Conservation (phyloP, 1,140 invertebrate species). For the Heliconius melpomene region DNA sequence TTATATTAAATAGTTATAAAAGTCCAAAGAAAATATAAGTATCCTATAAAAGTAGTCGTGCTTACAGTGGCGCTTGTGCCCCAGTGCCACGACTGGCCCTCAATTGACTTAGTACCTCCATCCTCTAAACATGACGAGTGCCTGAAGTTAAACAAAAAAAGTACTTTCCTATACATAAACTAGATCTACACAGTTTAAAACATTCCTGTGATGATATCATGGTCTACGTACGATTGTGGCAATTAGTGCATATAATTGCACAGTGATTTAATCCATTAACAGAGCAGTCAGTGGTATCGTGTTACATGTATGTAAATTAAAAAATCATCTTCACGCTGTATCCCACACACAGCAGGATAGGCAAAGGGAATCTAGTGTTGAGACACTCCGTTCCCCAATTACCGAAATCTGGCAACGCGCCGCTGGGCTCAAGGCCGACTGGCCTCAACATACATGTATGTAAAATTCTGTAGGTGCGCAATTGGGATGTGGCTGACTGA, state of each 20-base stretch:
- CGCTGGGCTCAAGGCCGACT: too few relatives aligned
- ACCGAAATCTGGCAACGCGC: too few relatives aligned
- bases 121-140: background rate
- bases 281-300: background rate
- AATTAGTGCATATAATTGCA: slow-evolving; percentile 12
- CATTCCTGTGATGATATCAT: slow-evolving; percentile 12
- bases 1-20: background rate
- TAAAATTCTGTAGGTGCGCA: too few relatives aligned
- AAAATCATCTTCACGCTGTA: too few relatives aligned
- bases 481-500: too few relatives aligned
- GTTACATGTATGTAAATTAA: background rate
- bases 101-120: background rate
- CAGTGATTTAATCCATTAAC: slow-evolving; percentile 1
- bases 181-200: slow-evolving; percentile 9
- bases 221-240: slow-evolving; percentile 8
- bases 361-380: too few relatives aligned
- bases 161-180: background rate
- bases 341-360: too few relatives aligned
- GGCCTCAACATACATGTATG: too few relatives aligned
- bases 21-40: background rate
- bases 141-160: background rate
- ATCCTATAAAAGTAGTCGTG: too few relatives aligned
- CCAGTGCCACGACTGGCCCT: too few relatives aligned
- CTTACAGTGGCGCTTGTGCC: too few relatives aligned
- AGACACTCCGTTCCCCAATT: too few relatives aligned